phyloP scores from a whole-genome alignment of 2,888 invertebrate genomes.

The Xestia xanthographa region DNA sequence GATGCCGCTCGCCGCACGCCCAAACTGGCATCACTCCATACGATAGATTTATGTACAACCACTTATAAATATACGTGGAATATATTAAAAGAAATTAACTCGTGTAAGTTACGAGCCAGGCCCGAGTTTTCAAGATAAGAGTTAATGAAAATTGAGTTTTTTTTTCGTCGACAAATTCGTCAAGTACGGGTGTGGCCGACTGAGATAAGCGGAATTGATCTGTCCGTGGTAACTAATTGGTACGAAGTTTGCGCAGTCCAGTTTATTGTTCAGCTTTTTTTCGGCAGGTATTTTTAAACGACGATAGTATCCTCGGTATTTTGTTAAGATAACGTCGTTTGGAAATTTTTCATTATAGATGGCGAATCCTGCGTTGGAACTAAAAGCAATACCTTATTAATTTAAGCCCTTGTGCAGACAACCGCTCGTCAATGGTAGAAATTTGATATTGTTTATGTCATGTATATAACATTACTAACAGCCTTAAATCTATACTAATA shows the following conservation, averaged over 20 bases:
- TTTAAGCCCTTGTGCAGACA: background rate
- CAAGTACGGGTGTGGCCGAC: constrained; percentile 73
- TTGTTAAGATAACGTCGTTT: constrained; percentile 54
- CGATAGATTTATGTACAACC: constrained; percentile 88
- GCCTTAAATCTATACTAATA: too few relatives aligned
- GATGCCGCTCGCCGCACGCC: constrained; percentile 86
- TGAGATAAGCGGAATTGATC: constrained; percentile 85
- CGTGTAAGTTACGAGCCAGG: constrained; percentile 83
- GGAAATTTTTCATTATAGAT: constrained; percentile 25
- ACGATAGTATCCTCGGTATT: constrained; percentile 52
- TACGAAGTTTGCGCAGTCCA: constrained; percentile 58
- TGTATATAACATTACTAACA: background rate
- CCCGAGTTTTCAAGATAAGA: constrained; percentile 82
- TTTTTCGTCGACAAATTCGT: constrained; percentile 86
- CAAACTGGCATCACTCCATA: constrained; percentile 87
- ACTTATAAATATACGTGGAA: constrained; percentile 76
- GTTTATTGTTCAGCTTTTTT: constrained; percentile 61
- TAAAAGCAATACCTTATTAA: background rate
- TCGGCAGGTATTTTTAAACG: constrained; percentile 42
- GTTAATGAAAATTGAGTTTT: constrained; percentile 86
- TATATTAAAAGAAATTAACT: constrained; percentile 89
- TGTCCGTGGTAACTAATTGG: constrained; percentile 71
- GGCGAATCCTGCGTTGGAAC: background rate
- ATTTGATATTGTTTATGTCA: background rate
- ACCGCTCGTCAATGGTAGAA: background rate